Evolutionary conservation across 2,888 invertebrate genomes (phyloP).

Genomic region (Teinopalpus imperialis): DNA sequence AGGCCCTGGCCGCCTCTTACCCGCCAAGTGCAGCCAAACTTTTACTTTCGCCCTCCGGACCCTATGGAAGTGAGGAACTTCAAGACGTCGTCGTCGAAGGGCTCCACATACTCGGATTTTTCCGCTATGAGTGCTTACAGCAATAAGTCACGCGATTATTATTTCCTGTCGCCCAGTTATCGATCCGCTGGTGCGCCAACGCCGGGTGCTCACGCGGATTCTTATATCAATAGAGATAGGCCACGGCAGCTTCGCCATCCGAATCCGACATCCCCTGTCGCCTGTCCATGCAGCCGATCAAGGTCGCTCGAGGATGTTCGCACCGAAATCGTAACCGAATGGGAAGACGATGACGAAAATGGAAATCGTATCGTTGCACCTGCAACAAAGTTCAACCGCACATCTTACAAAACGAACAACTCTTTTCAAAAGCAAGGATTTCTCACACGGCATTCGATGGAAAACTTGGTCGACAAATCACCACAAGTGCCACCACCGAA

Average conservation of each 20-base stretch:
- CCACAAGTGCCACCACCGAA: constrained; percentile 76
- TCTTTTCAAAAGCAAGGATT: constrained; percentile 72
- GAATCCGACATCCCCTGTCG: constrained; percentile 54
- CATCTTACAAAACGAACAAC: constrained; percentile 57
- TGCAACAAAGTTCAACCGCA: constrained; percentile 71
- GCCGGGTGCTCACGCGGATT: constrained; percentile 57
- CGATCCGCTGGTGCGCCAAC: constrained; percentile 84
- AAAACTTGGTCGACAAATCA: constrained; percentile 83
- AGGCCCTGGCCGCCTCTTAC: constrained; percentile 86
- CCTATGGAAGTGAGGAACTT: constrained; percentile 75
- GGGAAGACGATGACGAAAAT: constrained; percentile 85
- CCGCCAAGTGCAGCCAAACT: constrained; percentile 74
- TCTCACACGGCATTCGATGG: constrained; percentile 86
- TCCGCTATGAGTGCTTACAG: constrained; percentile 75
- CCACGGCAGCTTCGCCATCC: constrained; percentile 70
- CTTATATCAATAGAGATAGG: constrained; percentile 60
- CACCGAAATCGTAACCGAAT: constrained; percentile 83
- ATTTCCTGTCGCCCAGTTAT: constrained; percentile 87
- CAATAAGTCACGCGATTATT: constrained; percentile 76
- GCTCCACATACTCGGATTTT: constrained; percentile 76
- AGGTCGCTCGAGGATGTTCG: constrained; percentile 88
- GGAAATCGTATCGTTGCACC: constrained; percentile 81
- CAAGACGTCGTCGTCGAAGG: constrained; percentile 69
- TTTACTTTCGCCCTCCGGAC: constrained; percentile 74
- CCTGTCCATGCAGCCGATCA: constrained; percentile 85